A percentile compares a stretch with the other conserved stretches of the same genome.
These are phyloP conservation scores for Siniperca undulata DNA, from an alignment of 2,797 vertebrate genomes.

Conservation along the genomic window DNA sequence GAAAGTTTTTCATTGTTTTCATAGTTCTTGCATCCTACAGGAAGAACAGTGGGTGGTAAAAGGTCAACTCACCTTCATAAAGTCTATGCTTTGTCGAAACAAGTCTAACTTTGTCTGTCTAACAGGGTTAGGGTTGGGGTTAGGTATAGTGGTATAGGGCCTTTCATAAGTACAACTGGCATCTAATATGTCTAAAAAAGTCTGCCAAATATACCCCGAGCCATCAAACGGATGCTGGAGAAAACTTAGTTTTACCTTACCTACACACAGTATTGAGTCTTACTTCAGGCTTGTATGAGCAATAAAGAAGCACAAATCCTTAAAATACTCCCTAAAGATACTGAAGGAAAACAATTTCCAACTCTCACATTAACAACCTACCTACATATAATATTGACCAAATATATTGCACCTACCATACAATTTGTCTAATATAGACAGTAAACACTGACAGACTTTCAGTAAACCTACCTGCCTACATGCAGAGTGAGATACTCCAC, in stretches of 20 bases:
- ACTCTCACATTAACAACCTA: conserved; percentile 18
- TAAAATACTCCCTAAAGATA: conserved; percentile 11
- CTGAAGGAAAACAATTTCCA: conserved; percentile 13
- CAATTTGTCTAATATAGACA: background rate
- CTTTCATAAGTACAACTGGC: conserved; percentile 14
- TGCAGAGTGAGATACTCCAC: background rate
- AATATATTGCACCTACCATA: background rate
- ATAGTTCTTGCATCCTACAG: background rate
- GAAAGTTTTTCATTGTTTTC: conserved; percentile 22
- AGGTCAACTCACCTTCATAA: conserved; percentile 53
- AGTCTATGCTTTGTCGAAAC: conserved; percentile 12
- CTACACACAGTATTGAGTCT: background rate
- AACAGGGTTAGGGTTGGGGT: background rate
- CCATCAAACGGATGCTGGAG: conserved; percentile 17
- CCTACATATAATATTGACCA: conserved; percentile 9
- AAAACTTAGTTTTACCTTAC: background rate
- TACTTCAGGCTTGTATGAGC: background rate
- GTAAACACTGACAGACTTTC: background rate
- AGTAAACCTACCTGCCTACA: background rate
- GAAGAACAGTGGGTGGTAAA: conserved; percentile 37
- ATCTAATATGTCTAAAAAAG: conserved; percentile 18
- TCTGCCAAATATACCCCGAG: background rate
- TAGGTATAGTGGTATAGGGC: background rate
- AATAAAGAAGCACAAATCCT: background rate
- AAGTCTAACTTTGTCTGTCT: conserved; percentile 26